Base-by-base conservation (phyloP, 1,140 invertebrate genomes). In the Drosophila orena region DNA sequence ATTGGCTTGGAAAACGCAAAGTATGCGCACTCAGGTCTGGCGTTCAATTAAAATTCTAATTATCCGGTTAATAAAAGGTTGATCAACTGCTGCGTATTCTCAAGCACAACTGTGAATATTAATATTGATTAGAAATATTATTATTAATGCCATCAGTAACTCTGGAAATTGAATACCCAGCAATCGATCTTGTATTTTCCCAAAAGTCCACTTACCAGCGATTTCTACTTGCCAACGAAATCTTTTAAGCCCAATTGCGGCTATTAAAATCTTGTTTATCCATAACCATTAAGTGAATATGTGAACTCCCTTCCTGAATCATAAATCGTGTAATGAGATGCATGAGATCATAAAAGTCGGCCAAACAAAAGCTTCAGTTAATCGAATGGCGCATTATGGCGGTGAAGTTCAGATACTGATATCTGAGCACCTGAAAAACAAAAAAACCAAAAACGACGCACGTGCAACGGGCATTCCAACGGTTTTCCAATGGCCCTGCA, bases 401-500 rank as follows among this genome's bases (percentile, higher is more conserved):
- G 42, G 11, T 46, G 8, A 30, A 40, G 14, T 38, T 4, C 22
- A 6, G 35, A 35, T 69, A 47, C 35, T 2, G 52, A 70, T 49
- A 35, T 14, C 34, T 22, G 50, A 69, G 14, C 22, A 38, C 14
- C 37, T 5, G 12, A 27, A 27, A 22, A 20, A 24, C 5, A 4
- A 24, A 24, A 24, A n/a, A 17, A 17, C 15, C n/a, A 17, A 30
- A 37, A 15, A 17, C 55, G 43, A 62, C 56, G 59, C 77, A 80
- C 58, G 70, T 80, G 77, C 77, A 79, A 58, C 42, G 56, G 52
- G 38, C 46, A 77, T 57, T 70, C 42, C 76, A 85, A 85, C 68
- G 61, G 77, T 81, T 77, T 24, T 79, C 62, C 64, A 61, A 17
- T 50, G 75, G 68, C 78, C 53, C 35, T 71, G 59, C 68, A 80